A percentile compares a stretch with the other conserved stretches of the same genome.
Conservation (phyloP, 2,797 vertebrate species). For the Distichodus sexfasciatus region DNA sequence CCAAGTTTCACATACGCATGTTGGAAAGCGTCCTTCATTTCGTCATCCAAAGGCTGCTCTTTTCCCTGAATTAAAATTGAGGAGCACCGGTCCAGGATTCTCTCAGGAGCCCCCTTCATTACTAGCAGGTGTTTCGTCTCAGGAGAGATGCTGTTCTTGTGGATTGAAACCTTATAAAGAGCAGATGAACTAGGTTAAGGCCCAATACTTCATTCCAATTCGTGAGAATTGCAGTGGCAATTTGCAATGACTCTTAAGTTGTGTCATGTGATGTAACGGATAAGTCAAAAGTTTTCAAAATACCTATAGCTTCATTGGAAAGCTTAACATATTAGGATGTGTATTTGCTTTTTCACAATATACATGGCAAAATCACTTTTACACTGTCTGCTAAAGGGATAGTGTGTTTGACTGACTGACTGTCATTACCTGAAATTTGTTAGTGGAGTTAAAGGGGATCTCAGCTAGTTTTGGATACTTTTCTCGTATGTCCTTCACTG, state of each 20-base stretch:
- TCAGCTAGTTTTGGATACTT: conserved; percentile 81
- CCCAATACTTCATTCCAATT: no score
- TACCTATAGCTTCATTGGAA: no score
- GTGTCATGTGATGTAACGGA: no score
- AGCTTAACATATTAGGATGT: no score
- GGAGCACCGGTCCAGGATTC: conserved; percentile 89
- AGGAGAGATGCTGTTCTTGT: conserved; percentile 74
- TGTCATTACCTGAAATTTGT: conserved; percentile 98
- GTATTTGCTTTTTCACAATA: no score
- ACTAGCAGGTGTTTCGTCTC: conserved; percentile 85
- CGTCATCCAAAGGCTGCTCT: conserved; percentile 84
- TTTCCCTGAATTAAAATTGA: conserved; percentile 87
- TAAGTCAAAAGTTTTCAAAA: no score
- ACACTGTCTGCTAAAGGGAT: no score
- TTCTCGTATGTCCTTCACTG: conserved; percentile 86
- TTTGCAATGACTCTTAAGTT: no score
- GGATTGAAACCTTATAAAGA: conserved; percentile 93
- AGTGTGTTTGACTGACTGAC: no score
- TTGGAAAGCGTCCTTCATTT: conserved; percentile 90
- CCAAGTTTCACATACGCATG: conserved; percentile 90
- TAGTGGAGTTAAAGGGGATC: conserved; percentile 96
- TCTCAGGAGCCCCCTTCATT: conserved; percentile 92
- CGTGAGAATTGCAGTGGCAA: no score
- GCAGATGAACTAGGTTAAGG: no score
- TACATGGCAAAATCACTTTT: no score